Conservation (phyloP, 1,140 invertebrate genomes). For the Drosophila novamexicana region DNA sequence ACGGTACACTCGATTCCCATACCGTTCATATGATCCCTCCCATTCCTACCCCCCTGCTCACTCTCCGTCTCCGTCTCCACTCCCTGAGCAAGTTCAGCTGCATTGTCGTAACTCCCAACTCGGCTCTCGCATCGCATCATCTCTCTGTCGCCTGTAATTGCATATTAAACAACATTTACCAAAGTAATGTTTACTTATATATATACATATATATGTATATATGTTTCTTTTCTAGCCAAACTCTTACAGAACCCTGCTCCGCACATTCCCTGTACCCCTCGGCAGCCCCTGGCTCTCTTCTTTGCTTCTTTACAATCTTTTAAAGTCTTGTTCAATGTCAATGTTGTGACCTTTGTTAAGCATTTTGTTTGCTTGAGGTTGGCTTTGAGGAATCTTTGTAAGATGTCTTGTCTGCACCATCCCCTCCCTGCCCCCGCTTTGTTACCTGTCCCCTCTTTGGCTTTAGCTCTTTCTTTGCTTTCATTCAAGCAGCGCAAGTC, state of each 20-base stretch:
- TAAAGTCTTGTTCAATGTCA: constrained; percentile 71
- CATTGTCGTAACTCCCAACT: constrained; percentile 18
- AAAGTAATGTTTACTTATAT: constrained; percentile 52
- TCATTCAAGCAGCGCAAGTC: constrained; percentile 60
- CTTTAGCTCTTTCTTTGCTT: constrained; percentile 42
- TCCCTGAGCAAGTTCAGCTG: neutral
- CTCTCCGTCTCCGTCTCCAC: neutral
- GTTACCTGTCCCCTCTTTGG: constrained; percentile 10
- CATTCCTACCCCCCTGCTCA: neutral
- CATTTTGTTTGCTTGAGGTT: constrained; percentile 68
- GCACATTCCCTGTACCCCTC: neutral
- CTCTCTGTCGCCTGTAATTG: constrained; percentile 62
- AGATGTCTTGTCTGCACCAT: constrained; percentile 7
- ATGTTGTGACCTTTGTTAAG: constrained; percentile 81
- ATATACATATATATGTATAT: too few species aligned
- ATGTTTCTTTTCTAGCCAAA: constrained; percentile 10
- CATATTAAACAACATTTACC: constrained; percentile 81
- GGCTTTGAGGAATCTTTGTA: constrained; percentile 55
- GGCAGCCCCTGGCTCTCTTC: neutral
- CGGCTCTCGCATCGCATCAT: too few species aligned
- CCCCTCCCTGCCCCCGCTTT: neutral
- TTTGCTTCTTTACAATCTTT: constrained; percentile 22
- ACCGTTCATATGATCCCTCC: neutral
- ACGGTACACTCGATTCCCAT: constrained; percentile 54
- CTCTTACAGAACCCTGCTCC: neutral